Base-by-base conservation (phyloP, 1,140 invertebrate species). In the Diachasma alloeum region DNA sequence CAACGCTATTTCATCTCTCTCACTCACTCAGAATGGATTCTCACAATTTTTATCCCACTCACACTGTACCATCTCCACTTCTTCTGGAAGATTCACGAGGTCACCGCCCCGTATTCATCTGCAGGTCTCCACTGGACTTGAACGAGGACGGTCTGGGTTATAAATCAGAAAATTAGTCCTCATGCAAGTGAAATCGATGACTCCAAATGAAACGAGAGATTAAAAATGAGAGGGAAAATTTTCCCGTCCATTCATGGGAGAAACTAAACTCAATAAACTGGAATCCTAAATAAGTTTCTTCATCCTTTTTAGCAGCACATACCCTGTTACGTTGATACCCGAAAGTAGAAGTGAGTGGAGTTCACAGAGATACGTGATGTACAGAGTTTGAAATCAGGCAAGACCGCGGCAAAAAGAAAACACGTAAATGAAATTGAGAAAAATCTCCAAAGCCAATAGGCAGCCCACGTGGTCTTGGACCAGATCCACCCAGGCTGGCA, bases 121-220 rank as follows among this genome's bases (percentile, higher is more conserved):
- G 59, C 59, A 63, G 59, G 19, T 63, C 59, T 63, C 59, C 48
- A 56, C 19, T 63, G 59, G 59, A 53, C 48, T 63, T 26, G 59
- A 63, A 26, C 59, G 19, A 63, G 24, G 53, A 59, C 53, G 53
- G 53, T 19, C n/a, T 22, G 17, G 53, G 24, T 17, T 11, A 63
- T 63, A 63, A 63, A 63, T 63, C 59, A 63, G 19, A 26, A 19
- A 63, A 63, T 63, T 63, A 63, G 59, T 63, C 59, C 59, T 63
- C 59, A 63, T 63, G 59, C 59, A 63, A 63, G 59, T 63, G 59
- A 63, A 63, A 63, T 63, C 59, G 59, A 63, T 63, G 59, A 31
- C 15, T 13, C 19, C 17, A 63, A 63, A 31, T 26, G 59, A 63
- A 63, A 53, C 48, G 15, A 17, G 0, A 3, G 17, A 15, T 4